Evolutionary conservation across 2,797 vertebrate species (phyloP).

Genomic region (Propithecus perrieri): DNA sequence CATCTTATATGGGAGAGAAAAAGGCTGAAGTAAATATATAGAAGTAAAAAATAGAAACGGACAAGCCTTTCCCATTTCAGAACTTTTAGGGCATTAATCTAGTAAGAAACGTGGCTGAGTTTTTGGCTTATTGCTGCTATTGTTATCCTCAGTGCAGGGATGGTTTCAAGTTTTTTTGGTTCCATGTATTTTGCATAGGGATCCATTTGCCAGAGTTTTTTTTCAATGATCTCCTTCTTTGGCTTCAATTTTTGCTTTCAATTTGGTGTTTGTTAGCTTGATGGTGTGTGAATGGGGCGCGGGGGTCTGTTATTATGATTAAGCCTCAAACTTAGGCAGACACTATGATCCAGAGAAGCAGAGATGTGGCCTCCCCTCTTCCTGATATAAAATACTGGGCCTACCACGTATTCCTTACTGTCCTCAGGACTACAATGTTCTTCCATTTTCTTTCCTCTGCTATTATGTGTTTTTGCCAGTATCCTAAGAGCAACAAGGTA

Average conservation of each 20-base stretch:
- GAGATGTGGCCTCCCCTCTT: not conserved
- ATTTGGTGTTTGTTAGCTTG: not conserved
- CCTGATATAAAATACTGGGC: not conserved
- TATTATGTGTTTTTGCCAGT: not conserved
- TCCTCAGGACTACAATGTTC: not conserved
- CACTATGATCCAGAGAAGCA: not conserved
- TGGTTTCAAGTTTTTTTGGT: not conserved
- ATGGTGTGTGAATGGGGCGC: not conserved
- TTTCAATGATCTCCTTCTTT: not conserved
- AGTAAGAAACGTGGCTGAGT: not conserved
- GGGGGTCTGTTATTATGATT: not conserved
- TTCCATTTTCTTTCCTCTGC: not conserved
- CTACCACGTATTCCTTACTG: not conserved
- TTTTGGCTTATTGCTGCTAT: not conserved
- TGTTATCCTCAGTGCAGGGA: not conserved
- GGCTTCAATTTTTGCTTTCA: not conserved
- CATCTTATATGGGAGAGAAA: not conserved
- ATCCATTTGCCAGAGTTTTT: not conserved
- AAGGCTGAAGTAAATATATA: not conserved
- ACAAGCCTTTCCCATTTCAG: not conserved
- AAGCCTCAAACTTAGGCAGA: not conserved
- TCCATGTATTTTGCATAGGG: not conserved
- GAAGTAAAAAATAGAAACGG: not conserved
- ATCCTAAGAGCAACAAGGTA: not conserved
- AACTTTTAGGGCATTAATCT: not conserved